A percentile compares a stretch with the other conserved stretches of the same genome.
Conservation (phyloP, 2,113 vertebrate species). For the Platysternon megacephalum region DNA sequence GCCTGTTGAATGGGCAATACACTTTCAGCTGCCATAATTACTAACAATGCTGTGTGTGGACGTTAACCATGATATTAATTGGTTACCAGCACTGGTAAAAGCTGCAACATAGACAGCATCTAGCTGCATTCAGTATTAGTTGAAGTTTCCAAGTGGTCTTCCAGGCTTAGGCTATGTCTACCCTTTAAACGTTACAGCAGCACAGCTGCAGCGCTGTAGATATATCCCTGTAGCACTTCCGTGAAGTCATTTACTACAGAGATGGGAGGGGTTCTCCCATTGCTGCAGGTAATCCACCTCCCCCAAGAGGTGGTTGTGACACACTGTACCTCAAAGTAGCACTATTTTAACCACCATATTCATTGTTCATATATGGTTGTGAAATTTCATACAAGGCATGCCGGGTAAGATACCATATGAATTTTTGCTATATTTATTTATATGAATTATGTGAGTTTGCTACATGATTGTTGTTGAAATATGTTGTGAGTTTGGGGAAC, state of each 20-base stretch:
- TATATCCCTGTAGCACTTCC: background rate
- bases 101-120: background rate
- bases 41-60: background rate
- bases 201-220: too few relatives aligned
- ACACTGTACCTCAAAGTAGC: too few relatives aligned
- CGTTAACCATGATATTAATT: background rate
- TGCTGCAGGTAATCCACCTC: background rate
- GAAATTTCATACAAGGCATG: too few relatives aligned
- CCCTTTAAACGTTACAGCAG: background rate
- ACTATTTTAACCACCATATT: too few relatives aligned
- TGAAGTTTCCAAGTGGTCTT: background rate
- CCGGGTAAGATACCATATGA: too few relatives aligned
- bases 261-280: too few relatives aligned
- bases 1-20: background rate
- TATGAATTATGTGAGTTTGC: too few relatives aligned
- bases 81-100: background rate
- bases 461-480: too few relatives aligned
- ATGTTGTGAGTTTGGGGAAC: too few relatives aligned
- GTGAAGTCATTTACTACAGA: too few relatives aligned
- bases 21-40: background rate
- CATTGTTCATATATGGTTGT: too few relatives aligned
- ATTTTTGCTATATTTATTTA: too few relatives aligned
- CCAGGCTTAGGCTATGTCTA: background rate
- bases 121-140: background rate
- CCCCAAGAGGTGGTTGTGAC: background rate